Base-by-base conservation (phyloP, 2,797 vertebrate genomes). In the Pterois miles region DNA sequence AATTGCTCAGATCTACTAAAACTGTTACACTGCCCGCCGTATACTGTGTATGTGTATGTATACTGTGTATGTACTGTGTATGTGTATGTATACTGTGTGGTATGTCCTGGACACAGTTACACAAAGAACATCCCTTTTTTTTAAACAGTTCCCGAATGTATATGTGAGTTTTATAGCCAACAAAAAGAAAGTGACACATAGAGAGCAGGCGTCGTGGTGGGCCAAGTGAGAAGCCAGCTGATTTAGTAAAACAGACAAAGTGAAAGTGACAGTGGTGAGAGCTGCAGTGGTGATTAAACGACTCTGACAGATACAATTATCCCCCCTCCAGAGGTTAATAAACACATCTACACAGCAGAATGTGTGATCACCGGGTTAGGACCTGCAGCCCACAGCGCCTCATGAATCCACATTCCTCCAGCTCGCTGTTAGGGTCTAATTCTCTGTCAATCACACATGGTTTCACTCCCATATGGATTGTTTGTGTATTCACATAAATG, bases 251-350 rank as follows among this genome's bases (percentile, higher is more conserved):
- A 67, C 78, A 81, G 83, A 84, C 82, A 87, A 91, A 92, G 85
- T 89, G 90, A 90, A 93, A 90, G 87, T 87, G 92, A 94, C 88
- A 81, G 85, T 40, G 74, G 79, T 34, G 59, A 69, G 75, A 76
- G 86, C 81, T 67, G 88, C 85, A 65, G 88, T 43, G 34, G 83
- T 89, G 92, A 92, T 92, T 94, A 94, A 94, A 91, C 83, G 85
- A 86, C 80, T 92, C 92, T 94, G 93, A 94, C 93, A 93, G 93
- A 93, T 87, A 91, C 91, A 93, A 94, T 94, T 94, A 94, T 90
- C 88, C 81, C 81, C 87, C 77, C 88, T 74, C 84, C 86, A 85
- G 90, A 92, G 93, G 93, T 94, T 94, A 93, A 94, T 91, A 90
- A 92, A 93, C 92, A 93, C 87, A 88, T 93, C 89, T 90, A 87